Percentiles rank a stretch among this genome's conserved stretches.
Evolutionary conservation across 2,797 vertebrate species (phyloP).

Genomic region (Sternarchorhynchus goeldii): DNA sequence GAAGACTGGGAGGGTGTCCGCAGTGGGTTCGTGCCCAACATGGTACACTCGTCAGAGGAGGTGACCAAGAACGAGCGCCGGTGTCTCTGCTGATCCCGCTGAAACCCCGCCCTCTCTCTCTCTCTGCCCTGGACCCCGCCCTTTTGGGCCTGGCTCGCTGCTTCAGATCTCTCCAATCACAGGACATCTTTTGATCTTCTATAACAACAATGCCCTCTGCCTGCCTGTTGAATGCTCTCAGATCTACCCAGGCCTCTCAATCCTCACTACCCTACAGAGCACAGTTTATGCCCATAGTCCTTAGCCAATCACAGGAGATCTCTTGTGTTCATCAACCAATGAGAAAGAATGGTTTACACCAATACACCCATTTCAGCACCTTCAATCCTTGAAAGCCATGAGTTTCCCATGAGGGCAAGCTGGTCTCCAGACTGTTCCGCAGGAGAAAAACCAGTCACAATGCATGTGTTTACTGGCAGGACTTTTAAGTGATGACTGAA

Average conservation of each 20-base stretch:
- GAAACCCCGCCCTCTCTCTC: background rate
- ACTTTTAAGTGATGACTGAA: constrained; percentile 20
- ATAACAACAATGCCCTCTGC: constrained; percentile 27
- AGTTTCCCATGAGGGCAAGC: constrained; percentile 32
- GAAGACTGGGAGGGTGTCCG: constrained; percentile 99
- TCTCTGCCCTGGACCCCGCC: background rate
- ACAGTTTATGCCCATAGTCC: constrained; percentile 4
- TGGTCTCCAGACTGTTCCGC: background rate
- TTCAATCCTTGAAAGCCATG: constrained; percentile 31
- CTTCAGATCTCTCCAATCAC: constrained; percentile 32
- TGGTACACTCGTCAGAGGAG: constrained; percentile 98
- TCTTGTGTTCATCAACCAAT: constrained; percentile 1
- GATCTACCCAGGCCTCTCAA: constrained; percentile 11
- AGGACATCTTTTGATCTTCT: constrained; percentile 30
- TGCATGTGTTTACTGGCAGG: background rate
- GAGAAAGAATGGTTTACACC: constrained; percentile 1
- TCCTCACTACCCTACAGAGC: constrained; percentile 31
- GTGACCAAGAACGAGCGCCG: constrained; percentile 96
- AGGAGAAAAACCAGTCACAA: background rate
- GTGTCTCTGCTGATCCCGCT: constrained; percentile 88
- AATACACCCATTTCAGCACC: constrained; percentile 2
- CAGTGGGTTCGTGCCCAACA: constrained; percentile 96
- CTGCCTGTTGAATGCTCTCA: constrained; percentile 52
- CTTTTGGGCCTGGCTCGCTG: constrained; percentile 9
- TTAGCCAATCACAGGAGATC: constrained; percentile 24